These are phyloP conservation scores for Nephrotoma flavescens DNA, from an alignment of 2,888 invertebrate genomes.

Conservation along the genomic window DNA sequence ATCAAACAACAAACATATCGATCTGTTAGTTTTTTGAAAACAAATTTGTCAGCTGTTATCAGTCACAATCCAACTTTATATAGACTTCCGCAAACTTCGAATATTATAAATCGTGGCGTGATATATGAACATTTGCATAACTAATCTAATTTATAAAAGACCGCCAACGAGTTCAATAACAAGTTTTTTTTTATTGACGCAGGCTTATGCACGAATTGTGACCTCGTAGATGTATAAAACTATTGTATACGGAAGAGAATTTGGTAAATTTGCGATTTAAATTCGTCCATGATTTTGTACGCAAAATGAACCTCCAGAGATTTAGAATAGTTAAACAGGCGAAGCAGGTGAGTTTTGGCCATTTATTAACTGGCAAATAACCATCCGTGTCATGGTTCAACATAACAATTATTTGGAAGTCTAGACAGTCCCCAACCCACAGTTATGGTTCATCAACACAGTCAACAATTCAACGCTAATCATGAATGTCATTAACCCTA, in stretches of 20 bases:
- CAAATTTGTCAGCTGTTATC: neutral
- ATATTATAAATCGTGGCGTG: neutral
- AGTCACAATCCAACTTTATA: neutral
- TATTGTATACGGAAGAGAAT: too few relatives aligned
- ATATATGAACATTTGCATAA: neutral
- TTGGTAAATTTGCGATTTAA: too few relatives aligned
- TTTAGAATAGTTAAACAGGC: too few relatives aligned
- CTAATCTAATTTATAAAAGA: neutral
- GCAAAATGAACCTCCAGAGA: too few relatives aligned
- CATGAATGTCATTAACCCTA: neutral
- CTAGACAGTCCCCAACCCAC: neutral
- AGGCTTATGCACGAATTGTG: neutral
- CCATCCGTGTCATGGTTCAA: too few relatives aligned
- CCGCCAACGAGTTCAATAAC: neutral
- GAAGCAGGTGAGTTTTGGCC: too few relatives aligned
- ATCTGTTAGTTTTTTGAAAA: neutral
- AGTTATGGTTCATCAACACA: neutral
- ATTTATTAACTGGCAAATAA: too few relatives aligned
- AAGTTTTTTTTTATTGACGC: neutral
- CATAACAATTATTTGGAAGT: neutral
- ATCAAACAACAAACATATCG: neutral
- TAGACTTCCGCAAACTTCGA: neutral
- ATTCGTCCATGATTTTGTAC: too few relatives aligned
- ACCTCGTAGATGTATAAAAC: too few relatives aligned
- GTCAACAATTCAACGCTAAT: neutral